Evolutionary conservation across 2,888 invertebrate genomes (phyloP), one percentile per base, ranked within the genome.

Genomic region (Hypena proboscidalis): DNA sequence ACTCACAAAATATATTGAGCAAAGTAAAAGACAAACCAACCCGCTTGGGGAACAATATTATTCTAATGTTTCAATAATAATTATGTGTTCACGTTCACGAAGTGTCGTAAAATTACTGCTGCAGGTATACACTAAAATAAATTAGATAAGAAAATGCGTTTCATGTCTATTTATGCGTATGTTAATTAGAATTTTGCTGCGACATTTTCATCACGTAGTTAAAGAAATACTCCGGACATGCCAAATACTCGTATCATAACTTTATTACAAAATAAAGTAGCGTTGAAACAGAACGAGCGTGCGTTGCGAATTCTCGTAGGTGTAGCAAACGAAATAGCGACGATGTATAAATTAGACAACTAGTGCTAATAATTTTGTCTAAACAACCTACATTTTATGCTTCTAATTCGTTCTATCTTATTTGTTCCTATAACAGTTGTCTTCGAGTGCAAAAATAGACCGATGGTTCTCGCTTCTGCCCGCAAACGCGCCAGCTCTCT

Each of bases 401-500:
- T 6, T 20, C 10, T 21, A 33, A 15, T 27, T 44, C 20, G 40
- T 40, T 49, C 1, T 52, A 38, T 38, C 0, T 29, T 25, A 37
- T 47, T 58, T 64, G 19, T 63, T 55, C 26, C 22, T 37, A 49
- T 38, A 47, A 52, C 89, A 95, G 95, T 90, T 95, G 73, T 95
- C 94, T 62, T 94, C 95, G 39, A 92, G 93, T 53, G 95, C 95
- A 48, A 96, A 96, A 89, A 95, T 96, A 70, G 95, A 95, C 70
- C 93, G 95, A 33, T 96, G 96, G 96, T 96, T 96, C 78, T 95
- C 95, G 52, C 92, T 95, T 56, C 87, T 95, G 59, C 93, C 93
- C 10, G 64, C 79, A 13, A 72, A 74, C 22, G 90, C 93, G 6
- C 82, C 92, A 9, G 93, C 94, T 8, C 86, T 94, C 42, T 95